phyloP scores from a whole-genome alignment of 2,888 invertebrate genomes.

The Junonia oenone region DNA sequence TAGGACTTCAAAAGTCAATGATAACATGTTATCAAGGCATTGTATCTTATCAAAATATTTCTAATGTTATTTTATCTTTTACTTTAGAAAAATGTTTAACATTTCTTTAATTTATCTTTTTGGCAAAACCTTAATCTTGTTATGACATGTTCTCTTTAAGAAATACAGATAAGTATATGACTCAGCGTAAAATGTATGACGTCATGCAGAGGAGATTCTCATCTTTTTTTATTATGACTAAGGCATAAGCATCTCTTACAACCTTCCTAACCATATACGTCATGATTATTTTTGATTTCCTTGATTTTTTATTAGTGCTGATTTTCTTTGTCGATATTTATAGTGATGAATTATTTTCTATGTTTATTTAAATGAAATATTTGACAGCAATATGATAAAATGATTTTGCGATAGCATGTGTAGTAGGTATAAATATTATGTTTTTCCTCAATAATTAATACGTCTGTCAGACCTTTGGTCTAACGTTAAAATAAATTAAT shows the following conservation, averaged over 20 bases:
- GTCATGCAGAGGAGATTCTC: conserved; percentile 6
- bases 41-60: background rate
- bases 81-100: too few relatives aligned
- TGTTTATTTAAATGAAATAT: too few relatives aligned
- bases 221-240: conserved; percentile 14
- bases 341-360: background rate
- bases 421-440: too few relatives aligned
- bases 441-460: too few relatives aligned
- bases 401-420: too few relatives aligned
- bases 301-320: background rate
- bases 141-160: background rate
- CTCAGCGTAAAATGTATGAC: conserved; percentile 11
- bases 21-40: too few relatives aligned
- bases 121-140: background rate
- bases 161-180: conserved; percentile 11
- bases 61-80: background rate
- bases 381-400: too few relatives aligned
- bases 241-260: background rate
- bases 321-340: background rate
- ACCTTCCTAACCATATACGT: background rate
- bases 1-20: too few relatives aligned
- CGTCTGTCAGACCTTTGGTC: too few relatives aligned
- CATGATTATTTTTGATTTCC: background rate
- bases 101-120: too few relatives aligned
- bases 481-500: too few relatives aligned